Conservation (phyloP, 2,113 vertebrate genomes). For the Labeo rohita region DNA sequence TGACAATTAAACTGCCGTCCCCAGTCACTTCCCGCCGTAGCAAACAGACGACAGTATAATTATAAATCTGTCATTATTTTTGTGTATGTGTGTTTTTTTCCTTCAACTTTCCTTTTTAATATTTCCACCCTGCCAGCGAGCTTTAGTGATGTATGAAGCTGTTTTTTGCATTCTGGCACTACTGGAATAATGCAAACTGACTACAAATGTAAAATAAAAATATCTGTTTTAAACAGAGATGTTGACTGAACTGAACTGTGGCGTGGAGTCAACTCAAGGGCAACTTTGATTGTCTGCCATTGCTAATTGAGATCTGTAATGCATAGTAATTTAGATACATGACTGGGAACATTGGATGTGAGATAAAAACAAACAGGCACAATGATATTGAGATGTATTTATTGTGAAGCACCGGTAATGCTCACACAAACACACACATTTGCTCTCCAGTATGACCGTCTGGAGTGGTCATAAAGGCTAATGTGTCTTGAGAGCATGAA, state of each 20-base stretch:
- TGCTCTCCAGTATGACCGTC: constrained; percentile 60
- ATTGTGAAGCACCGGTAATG: not conserved
- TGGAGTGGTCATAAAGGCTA: constrained; percentile 66
- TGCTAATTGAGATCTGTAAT: constrained; percentile 20
- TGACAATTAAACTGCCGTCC: constrained; percentile 62
- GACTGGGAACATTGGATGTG: constrained; percentile 19
- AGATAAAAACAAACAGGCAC: constrained; percentile 36
- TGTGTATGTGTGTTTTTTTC: constrained; percentile 59
- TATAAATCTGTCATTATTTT: constrained; percentile 75
- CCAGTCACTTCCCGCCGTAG: constrained; percentile 63
- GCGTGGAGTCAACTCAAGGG: constrained; percentile 11
- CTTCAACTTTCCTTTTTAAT: constrained; percentile 17
- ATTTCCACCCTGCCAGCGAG: not conserved
- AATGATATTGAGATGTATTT: constrained; percentile 35
- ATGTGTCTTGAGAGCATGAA: constrained; percentile 77
- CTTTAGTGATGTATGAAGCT: constrained; percentile 9
- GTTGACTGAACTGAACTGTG: not conserved
- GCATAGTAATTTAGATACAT: constrained; percentile 56
- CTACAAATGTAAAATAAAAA: constrained; percentile 36
- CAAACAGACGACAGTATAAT: constrained; percentile 69
- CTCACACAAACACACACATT: constrained; percentile 27
- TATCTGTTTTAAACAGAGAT: constrained; percentile 12
- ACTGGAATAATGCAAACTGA: constrained; percentile 26
- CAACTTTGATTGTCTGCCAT: constrained; percentile 23
- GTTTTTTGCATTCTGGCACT: constrained; percentile 13